A percentile compares a stretch with the other conserved stretches of the same genome.
Conservation (phyloP, 2,113 vertebrate species). For the Anoplopoma fimbria region DNA sequence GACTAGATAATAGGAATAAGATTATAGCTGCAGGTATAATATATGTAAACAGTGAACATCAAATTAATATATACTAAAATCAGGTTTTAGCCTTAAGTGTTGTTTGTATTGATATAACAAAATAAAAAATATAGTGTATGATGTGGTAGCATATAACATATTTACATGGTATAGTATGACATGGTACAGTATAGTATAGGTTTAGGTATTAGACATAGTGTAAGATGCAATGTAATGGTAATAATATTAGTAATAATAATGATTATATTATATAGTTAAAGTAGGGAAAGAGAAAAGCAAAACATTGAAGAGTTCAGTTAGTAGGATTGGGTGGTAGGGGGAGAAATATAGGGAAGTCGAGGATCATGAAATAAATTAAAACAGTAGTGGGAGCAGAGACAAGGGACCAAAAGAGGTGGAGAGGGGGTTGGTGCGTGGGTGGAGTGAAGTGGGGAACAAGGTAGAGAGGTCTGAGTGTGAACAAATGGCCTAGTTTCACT, state of each 20-base stretch:
- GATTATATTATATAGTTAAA: neutral
- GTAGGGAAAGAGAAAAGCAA: neutral
- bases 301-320: neutral
- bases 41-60: too few species aligned
- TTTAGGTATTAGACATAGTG: too few species aligned
- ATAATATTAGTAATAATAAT: neutral
- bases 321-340: neutral
- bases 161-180: neutral
- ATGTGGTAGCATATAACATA: neutral
- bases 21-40: neutral
- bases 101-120: too few species aligned
- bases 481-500: conserved; percentile 67
- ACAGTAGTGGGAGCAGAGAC: conserved; percentile 30
- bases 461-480: conserved; percentile 53
- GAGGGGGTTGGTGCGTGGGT: neutral
- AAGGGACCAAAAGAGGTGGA: conserved; percentile 24
- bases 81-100: neutral
- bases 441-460: conserved; percentile 29
- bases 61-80: neutral
- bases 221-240: neutral
- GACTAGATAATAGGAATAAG: neutral
- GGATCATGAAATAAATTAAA: conserved; percentile 36
- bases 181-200: too few species aligned
- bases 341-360: conserved; percentile 12
- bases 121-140: too few species aligned